Evolutionary conservation across 2,888 invertebrate species (phyloP), one percentile per base, ranked within the genome.

Genomic region (Heliconius erato): DNA sequence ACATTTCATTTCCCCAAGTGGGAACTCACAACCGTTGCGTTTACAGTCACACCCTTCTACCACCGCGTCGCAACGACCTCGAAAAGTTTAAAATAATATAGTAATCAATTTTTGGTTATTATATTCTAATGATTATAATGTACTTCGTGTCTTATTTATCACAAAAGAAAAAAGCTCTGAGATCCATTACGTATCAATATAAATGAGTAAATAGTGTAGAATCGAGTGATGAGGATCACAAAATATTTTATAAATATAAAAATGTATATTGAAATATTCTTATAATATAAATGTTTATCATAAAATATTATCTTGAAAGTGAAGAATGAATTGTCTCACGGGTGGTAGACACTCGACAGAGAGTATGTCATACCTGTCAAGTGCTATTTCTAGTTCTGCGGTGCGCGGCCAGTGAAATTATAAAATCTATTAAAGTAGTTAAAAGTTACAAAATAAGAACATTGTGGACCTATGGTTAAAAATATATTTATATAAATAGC

Each of bases 321-420:
- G n/a, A 71, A 71, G 40, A 71, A 71, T 71, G 71, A 72, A 72
- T 44, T 72, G 44, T 72, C 72, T 72, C 72, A 72, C 72, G 72
- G 72, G 44, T 72, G 72, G 71, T n/a, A 71, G 71, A 71, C 71
- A n/a, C 32, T 35, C 23, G 71, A 72, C 26, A 72, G 72, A 72
- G 72, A 72, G 26, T 44, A 16, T 72, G 72, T 72, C 72, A 44
- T 44, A 72, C 6, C 44, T 72, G 72, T 72, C 72, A 44, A 49
- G 40, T 71, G 72, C 72, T 72, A 72, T 44, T 72, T 72, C 72
- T 72, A 49, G 72, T 16, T 19, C 26, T n/a, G 72, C 26, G 26
- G 5, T 26, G n/a, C 40, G 44, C 44, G 72, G 16, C 44, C 44
- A 72, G 44, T 49, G 9, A 49, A 44, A 72, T 49, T 44, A 49